These are phyloP conservation scores for Porites cylindrica DNA, from an alignment of 92 coral and sea anemone species.

Conservation along the genomic window DNA sequence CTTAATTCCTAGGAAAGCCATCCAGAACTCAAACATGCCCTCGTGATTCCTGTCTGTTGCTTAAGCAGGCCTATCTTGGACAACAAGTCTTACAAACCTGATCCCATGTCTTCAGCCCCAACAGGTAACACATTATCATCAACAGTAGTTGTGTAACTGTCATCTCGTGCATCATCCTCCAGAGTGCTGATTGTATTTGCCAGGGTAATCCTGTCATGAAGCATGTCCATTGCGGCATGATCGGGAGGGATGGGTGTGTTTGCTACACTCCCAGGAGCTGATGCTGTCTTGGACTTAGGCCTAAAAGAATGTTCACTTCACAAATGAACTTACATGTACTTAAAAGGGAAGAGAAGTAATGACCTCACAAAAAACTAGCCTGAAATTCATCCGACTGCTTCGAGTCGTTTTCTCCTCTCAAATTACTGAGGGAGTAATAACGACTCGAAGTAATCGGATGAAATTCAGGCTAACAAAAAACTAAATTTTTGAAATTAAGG, in stretches of 20 bases:
- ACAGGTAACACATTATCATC: constrained; percentile 85
- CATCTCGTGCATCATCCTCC: constrained; percentile 92
- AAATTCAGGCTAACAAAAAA: no score
- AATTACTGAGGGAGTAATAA: no score
- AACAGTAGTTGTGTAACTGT: constrained; percentile 62
- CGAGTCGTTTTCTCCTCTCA: no score
- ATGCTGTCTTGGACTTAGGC: constrained; percentile 81
- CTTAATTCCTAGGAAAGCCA: no score
- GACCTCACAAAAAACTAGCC: no score
- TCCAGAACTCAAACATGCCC: no score
- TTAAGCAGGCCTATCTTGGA: no score
- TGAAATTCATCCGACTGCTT: no score
- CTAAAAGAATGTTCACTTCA: constrained; percentile 4
- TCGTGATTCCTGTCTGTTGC: no score
- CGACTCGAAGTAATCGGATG: no score
- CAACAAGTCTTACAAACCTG: constrained; percentile 49
- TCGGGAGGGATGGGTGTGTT: constrained; percentile 43
- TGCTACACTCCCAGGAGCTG: constrained; percentile 63
- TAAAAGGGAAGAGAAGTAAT: no score
- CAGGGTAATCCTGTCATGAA: constrained; percentile 90
- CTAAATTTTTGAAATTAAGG: no score
- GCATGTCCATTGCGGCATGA: constrained; percentile 52
- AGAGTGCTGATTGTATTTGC: constrained; percentile 89
- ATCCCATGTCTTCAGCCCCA: constrained; percentile 95
- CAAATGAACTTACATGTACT: background rate